phyloP scores from a whole-genome alignment of 2,888 invertebrate species.

The Cenopis cana region DNA sequence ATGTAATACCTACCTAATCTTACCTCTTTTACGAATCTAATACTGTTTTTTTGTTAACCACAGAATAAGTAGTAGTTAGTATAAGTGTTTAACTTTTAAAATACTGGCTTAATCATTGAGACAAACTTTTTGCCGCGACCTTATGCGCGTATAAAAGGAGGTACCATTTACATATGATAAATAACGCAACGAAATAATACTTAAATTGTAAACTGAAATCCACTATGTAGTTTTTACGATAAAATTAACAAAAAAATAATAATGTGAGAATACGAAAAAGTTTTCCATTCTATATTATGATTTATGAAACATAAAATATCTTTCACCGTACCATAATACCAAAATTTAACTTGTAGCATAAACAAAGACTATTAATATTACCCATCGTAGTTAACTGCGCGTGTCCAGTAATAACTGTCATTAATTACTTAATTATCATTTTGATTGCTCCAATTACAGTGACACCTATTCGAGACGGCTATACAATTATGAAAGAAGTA shows the following conservation, averaged over 20 bases:
- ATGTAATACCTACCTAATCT: neutral
- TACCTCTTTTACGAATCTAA: neutral
- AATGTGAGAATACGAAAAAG: too few relatives aligned
- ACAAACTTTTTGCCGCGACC: neutral
- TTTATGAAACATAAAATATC: neutral
- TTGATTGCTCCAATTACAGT: conserved; percentile 34
- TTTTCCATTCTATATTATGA: neutral
- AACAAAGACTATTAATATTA: conserved; percentile 20
- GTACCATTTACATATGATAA: neutral
- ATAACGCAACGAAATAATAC: too few relatives aligned
- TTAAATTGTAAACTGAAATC: too few relatives aligned
- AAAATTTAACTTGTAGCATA: conserved; percentile 5
- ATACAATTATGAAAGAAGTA: conserved; percentile 24
- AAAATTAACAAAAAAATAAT: too few relatives aligned
- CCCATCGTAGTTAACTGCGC: conserved; percentile 31
- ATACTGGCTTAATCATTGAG: neutral
- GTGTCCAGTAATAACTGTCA: conserved; percentile 29
- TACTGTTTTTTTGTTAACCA: too few relatives aligned
- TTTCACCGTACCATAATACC: neutral
- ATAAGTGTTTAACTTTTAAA: too few relatives aligned
- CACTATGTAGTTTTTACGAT: too few relatives aligned
- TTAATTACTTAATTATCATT: conserved; percentile 36
- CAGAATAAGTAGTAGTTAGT: too few relatives aligned
- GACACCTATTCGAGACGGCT: conserved; percentile 6
- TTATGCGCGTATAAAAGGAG: neutral